Conservation (phyloP, 2,113 vertebrate species). For the Suncus etruscus region DNA sequence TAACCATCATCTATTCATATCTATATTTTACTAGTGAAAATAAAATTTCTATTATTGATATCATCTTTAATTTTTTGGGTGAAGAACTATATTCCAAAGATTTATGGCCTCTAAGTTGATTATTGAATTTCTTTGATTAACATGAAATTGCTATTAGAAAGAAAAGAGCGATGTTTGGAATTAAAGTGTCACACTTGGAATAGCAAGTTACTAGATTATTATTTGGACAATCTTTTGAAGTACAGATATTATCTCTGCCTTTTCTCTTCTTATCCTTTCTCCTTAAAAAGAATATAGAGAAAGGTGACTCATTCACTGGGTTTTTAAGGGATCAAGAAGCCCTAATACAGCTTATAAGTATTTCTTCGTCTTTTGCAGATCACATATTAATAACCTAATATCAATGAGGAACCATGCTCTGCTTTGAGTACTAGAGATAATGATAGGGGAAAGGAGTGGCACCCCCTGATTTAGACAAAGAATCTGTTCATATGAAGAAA, state of each 20-base stretch:
- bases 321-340: background rate
- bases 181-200: background rate
- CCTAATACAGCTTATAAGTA: background rate
- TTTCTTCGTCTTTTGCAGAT: background rate
- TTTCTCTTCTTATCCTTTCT: background rate
- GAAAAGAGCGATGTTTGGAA: background rate
- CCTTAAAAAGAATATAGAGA: background rate
- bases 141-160: background rate
- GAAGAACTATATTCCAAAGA: conserved; percentile 17
- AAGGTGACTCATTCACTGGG: background rate
- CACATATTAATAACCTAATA: background rate
- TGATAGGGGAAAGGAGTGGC: background rate
- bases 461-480: background rate
- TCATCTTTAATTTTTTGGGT: conserved; percentile 44
- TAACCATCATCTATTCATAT: background rate
- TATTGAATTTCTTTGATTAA: background rate
- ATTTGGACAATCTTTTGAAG: background rate
- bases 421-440: background rate
- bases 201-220: background rate
- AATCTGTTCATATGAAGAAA: no score
- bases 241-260: background rate
- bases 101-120: background rate
- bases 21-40: conserved; percentile 30
- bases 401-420: background rate
- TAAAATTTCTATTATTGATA: conserved; percentile 47